Evolutionary conservation across 2,888 invertebrate species (phyloP).

Genomic region (Syritta pipiens): DNA sequence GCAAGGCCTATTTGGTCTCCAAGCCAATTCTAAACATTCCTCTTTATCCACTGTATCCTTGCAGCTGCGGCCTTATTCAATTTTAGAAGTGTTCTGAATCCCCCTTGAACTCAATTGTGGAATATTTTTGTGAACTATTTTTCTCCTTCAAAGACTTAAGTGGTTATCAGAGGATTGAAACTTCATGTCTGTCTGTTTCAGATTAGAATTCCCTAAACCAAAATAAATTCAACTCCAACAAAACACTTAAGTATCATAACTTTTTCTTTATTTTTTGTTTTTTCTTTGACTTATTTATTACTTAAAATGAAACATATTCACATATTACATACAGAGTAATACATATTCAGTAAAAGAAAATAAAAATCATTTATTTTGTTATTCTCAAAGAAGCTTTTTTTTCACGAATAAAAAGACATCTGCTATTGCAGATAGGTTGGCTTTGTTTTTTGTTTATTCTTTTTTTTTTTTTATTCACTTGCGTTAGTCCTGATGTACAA

Average conservation of each 20-base stretch:
- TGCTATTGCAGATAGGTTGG: constrained; percentile 33
- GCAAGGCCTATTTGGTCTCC: no score
- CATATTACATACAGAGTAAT: constrained; percentile 64
- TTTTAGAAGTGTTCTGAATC: no score
- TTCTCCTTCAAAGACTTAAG: no score
- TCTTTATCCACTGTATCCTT: no score
- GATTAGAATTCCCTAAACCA: no score
- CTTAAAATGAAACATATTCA: constrained; percentile 60
- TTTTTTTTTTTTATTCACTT: not conserved
- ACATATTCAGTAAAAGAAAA: constrained; percentile 54
- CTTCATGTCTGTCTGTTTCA: no score
- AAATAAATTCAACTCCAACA: no score
- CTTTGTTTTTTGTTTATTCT: not conserved
- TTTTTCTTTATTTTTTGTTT: not conserved
- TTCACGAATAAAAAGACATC: constrained; percentile 27
- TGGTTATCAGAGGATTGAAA: no score
- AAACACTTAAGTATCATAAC: not conserved
- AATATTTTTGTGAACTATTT: no score
- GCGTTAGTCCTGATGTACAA: not conserved
- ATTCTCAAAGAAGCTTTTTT: constrained; percentile 39
- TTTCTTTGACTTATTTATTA: constrained; percentile 48
- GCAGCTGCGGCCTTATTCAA: no score
- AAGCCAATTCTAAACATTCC: no score
- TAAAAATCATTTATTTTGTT: constrained; percentile 13
- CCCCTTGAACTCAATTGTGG: no score